Conservation (phyloP, 2,113 vertebrate genomes). For the Pseudopodoces humilis region DNA sequence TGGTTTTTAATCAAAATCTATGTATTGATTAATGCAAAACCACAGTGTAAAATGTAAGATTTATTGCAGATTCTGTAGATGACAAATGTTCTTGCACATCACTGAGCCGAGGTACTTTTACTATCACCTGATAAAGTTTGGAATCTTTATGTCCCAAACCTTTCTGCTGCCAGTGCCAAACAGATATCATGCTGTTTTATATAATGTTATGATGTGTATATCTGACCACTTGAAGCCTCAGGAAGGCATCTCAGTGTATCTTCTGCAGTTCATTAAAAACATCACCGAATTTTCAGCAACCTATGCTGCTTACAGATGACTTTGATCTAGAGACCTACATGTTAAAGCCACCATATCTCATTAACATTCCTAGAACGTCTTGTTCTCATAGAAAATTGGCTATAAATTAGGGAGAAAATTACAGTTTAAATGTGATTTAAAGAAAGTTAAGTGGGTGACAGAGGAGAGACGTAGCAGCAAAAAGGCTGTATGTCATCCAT, state of each 20-base stretch:
- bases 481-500: neutral
- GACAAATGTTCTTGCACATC: neutral
- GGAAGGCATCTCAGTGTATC: neutral
- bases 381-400: constrained; percentile 26
- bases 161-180: neutral
- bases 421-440: constrained; percentile 49
- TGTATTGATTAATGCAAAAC: neutral
- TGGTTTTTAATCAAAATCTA: neutral
- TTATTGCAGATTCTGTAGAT: neutral
- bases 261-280: neutral
- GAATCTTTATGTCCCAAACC: neutral
- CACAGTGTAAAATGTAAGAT: neutral
- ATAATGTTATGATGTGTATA: neutral
- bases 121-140: neutral
- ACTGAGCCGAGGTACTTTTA: neutral
- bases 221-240: neutral
- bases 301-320: neutral
- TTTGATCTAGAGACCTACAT: neutral
- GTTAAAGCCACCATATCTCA: neutral
- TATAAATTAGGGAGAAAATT: constrained; percentile 55
- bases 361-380: constrained; percentile 16
- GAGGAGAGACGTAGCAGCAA: neutral
- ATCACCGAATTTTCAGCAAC: neutral
- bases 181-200: neutral
- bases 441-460: constrained; percentile 37